Evolutionary conservation across 1,140 invertebrate species (phyloP), one percentile per base, ranked within the genome.

Genomic region (Apis cerana): DNA sequence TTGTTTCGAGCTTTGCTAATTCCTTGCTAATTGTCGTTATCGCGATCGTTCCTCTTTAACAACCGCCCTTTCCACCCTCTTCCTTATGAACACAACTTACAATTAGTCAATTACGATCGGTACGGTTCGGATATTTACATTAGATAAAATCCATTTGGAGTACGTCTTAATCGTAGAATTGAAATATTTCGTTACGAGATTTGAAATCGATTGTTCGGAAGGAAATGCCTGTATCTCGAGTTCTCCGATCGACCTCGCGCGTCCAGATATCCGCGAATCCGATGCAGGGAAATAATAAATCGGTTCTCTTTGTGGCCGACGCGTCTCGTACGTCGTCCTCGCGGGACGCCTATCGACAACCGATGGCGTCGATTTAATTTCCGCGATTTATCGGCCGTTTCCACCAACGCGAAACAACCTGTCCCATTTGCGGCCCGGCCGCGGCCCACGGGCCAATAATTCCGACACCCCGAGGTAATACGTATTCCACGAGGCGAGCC

Each of bases 351-450:
- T 79, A 88, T 82, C 86, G 85, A 82, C 75, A 88, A 56, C 69
- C 74, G 86, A 87, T 76, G 86, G 79, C 77, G 81, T 84, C 81
- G 82, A 86, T 87, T 91, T 89, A 89, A 90, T 90, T 90, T 88
- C 77, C 70, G 71, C 80, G 86, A 90, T 90, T 90, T 90, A 89
- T 90, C 75, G 79, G 69, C 68, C 58, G 79, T 86, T 89, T 88
- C 76, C 83, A 90, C 87, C 90, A 85, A 89, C 88, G 87, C 81
- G 78, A 86, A 88, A 85, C 89, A 90, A 89, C 86, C 85, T 90
- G 89, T 90, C 79, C 85, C 83, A 85, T 90, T 89, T 88, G 83
- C 75, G 83, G 70, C 71, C 79, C 48, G 33, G 21, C 52, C 52
- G 64, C 84, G 65, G 62, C 87, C 88, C 81, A 90, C 86, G 80